Evolutionary conservation across 2,113 vertebrate species (phyloP).

Genomic region (human): GRCh38 chr1:168106501-168107000

Average conservation of each 20-base stretch:
- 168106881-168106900: neutral
- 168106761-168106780: neutral
- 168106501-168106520: too few species aligned
- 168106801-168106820: conserved; percentile 32
- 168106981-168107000: neutral
- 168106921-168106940: neutral
- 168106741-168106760: conserved; percentile 14
- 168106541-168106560: too few species aligned
- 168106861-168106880: neutral
- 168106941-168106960: neutral
- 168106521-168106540: too few species aligned
- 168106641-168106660: neutral
- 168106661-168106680: neutral
- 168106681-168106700: neutral
- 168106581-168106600: neutral
- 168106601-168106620: neutral
- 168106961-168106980: neutral
- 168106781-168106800: conserved; percentile 36
- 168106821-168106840: neutral
- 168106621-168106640: neutral
- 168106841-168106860: neutral
- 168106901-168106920: neutral
- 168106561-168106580: too few species aligned
- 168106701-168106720: neutral
- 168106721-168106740: conserved; percentile 11